phyloP scores from a whole-genome alignment of 2,113 vertebrate species.

The Thymallus thymallus region DNA sequence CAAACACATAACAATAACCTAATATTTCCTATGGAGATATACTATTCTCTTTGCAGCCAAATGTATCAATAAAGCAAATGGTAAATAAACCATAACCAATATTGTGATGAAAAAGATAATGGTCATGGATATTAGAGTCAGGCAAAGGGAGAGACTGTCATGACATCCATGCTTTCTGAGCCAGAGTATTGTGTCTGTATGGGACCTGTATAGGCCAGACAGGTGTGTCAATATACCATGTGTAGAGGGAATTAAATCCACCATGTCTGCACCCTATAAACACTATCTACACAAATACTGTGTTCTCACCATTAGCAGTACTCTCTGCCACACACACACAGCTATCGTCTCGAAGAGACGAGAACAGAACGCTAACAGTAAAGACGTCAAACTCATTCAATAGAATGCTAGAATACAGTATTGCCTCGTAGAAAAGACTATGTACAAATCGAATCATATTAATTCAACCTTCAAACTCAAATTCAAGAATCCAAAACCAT shows the following conservation, averaged over 20 bases:
- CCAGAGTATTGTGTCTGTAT: constrained; percentile 54
- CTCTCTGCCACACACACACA: constrained; percentile 37
- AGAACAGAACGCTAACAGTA: too few species aligned
- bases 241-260: constrained; percentile 15
- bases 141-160: constrained; percentile 5
- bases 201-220: constrained; percentile 44
- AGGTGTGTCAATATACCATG: constrained; percentile 71
- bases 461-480: too few species aligned
- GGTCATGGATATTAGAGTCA: too few species aligned
- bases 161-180: neutral
- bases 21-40: too few species aligned
- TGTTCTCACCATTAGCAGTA: constrained; percentile 53
- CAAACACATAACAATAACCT: neutral
- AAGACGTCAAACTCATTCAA: constrained; percentile 6
- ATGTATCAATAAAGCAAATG: too few species aligned
- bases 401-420: too few species aligned
- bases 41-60: neutral
- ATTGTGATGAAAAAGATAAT: too few species aligned
- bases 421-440: too few species aligned
- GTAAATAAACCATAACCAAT: too few species aligned
- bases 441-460: too few species aligned
- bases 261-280: constrained; percentile 17
- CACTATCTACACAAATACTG: constrained; percentile 7
- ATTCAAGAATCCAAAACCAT: too few species aligned
- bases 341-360: constrained; percentile 27